Conservation (phyloP, 2,888 invertebrate genomes). For the Synanthedon vespiformis region DNA sequence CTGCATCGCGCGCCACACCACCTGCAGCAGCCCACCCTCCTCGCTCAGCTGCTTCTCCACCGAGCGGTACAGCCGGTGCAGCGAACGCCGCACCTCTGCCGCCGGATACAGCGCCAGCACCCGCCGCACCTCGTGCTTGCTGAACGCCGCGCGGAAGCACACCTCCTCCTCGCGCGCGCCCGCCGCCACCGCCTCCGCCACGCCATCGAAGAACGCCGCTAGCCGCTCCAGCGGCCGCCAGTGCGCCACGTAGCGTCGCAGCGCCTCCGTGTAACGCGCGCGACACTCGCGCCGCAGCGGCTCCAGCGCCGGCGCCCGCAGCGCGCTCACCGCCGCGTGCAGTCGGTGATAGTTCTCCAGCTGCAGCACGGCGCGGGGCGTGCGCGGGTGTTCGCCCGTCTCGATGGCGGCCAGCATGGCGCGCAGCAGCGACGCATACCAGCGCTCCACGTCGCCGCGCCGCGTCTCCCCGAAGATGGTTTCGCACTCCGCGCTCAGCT, state of each 20-base stretch:
- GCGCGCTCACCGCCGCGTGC: slow-evolving; percentile 84
- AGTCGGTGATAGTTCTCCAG: slow-evolving; percentile 98
- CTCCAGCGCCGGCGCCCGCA: slow-evolving; percentile 92
- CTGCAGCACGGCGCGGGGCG: slow-evolving; percentile 89
- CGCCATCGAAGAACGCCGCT: slow-evolving; percentile 96
- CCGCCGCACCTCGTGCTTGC: slow-evolving; percentile 95
- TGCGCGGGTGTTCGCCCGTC: slow-evolving; percentile 85
- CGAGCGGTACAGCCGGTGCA: slow-evolving; percentile 93
- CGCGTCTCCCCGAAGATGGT: slow-evolving; percentile 87
- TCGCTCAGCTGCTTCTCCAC: slow-evolving; percentile 98
- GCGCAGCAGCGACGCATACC: slow-evolving; percentile 82
- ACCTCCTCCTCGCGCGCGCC: slow-evolving; percentile 98
- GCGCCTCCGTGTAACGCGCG: slow-evolving; percentile 88
- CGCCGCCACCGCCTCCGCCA: slow-evolving; percentile 90
- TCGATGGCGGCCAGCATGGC: slow-evolving; percentile 85
- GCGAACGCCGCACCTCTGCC: slow-evolving; percentile 90
- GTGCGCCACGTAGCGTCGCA: slow-evolving; percentile 92
- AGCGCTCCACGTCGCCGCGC: slow-evolving; percentile 91
- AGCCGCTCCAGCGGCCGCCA: slow-evolving; percentile 75
- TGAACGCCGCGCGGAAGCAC: slow-evolving; percentile 96
- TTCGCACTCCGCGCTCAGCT: slow-evolving; percentile 89
- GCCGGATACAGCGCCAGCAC: slow-evolving; percentile 93
- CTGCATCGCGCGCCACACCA: slow-evolving; percentile 99
- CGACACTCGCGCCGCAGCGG: slow-evolving; percentile 90
- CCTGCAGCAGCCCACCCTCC: slow-evolving; percentile 92